Percentiles rank a stretch among this genome's conserved stretches.
These are phyloP conservation scores for Rousettus madagascariensis DNA, from an alignment of 2,797 vertebrate genomes.

Conservation along the genomic window DNA sequence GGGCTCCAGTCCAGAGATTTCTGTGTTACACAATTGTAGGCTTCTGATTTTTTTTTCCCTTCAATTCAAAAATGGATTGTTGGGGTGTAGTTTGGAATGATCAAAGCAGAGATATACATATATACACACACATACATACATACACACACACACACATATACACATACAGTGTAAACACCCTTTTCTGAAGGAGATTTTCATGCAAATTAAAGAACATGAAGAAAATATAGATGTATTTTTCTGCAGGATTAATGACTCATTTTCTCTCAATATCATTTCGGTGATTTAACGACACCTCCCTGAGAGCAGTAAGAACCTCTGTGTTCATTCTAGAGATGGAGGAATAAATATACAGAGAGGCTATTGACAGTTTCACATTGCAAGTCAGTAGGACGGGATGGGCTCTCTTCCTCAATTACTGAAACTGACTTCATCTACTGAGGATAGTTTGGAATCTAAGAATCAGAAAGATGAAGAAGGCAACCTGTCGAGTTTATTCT, in stretches of 20 bases:
- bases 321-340: neutral
- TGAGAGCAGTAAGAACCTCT: neutral
- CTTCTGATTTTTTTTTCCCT: conserved; percentile 20
- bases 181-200: conserved; percentile 12
- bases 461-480: neutral
- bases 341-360: neutral
- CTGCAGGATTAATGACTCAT: neutral
- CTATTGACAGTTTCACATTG: neutral
- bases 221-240: neutral
- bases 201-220: neutral
- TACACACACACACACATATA: no score
- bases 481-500: neutral
- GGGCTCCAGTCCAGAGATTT: conserved; percentile 77
- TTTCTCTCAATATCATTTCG: neutral
- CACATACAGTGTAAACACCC: neutral
- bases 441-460: neutral
- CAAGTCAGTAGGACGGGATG: neutral
- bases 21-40: conserved; percentile 56
- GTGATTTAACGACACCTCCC: neutral
- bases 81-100: conserved; percentile 36
- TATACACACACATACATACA: neutral
- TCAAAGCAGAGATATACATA: neutral
- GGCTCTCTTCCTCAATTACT: neutral
- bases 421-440: neutral
- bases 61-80: conserved; percentile 45